These are phyloP conservation scores for Paramuricea clavata DNA, from an alignment of 92 coral and sea anemone species.

Conservation along the genomic window DNA sequence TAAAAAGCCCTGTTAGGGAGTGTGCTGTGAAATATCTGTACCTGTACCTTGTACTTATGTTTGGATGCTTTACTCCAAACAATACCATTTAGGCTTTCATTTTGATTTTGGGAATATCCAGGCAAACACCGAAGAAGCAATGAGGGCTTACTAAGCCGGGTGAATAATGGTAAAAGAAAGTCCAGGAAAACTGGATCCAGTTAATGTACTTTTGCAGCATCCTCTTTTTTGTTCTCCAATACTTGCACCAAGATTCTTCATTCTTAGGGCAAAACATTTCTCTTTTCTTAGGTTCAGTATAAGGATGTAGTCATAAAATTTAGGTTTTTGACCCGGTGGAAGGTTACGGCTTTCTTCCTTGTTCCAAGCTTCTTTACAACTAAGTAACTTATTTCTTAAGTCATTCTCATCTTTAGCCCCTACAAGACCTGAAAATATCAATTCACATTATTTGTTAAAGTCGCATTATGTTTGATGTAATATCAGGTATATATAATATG, in stretches of 20 bases:
- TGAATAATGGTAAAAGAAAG: not conserved
- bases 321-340: too few species aligned
- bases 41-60: conserved; percentile 22
- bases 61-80: conserved; percentile 53
- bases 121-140: conserved; percentile 43
- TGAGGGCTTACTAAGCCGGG: conserved; percentile 39
- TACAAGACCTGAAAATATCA: too few species aligned
- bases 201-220: conserved; percentile 22
- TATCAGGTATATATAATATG: too few species aligned
- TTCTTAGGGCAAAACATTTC: conserved; percentile 50
- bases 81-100: conserved; percentile 35
- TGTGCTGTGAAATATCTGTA: too few species aligned
- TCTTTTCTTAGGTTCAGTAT: conserved; percentile 20
- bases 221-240: conserved; percentile 20
- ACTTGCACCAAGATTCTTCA: conserved; percentile 57
- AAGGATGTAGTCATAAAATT: too few species aligned
- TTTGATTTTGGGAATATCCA: conserved; percentile 25
- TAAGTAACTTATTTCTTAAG: too few species aligned
- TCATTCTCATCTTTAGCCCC: too few species aligned
- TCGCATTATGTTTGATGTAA: too few species aligned
- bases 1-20: too few species aligned
- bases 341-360: too few species aligned
- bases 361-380: too few species aligned
- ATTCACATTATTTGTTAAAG: too few species aligned
- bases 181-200: conserved; percentile 35